These are phyloP conservation scores for Salvator merianae DNA, from an alignment of 2,113 vertebrate genomes.

Conservation along the genomic window DNA sequence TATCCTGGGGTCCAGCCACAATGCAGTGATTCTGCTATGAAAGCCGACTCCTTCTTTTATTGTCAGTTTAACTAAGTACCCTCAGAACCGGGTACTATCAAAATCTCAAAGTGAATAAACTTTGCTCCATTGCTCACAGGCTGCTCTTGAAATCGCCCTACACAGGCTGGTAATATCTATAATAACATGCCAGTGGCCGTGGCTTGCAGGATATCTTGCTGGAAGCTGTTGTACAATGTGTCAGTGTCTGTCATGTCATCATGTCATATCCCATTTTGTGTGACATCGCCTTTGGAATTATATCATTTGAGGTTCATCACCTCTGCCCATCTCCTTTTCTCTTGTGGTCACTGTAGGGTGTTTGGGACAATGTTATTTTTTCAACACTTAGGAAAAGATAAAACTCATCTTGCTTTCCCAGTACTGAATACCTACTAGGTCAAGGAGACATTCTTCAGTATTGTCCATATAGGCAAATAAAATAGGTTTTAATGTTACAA, in stretches of 20 bases:
- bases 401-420: slow-evolving; percentile 37
- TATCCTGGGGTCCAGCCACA: slow-evolving; percentile 17
- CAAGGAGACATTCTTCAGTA: background rate
- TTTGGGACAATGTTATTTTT: slow-evolving; percentile 41
- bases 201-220: slow-evolving; percentile 60
- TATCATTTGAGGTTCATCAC: slow-evolving; percentile 48
- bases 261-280: slow-evolving; percentile 63
- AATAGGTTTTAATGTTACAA: background rate
- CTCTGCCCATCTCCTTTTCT: slow-evolving; percentile 6
- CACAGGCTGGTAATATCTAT: slow-evolving; percentile 63
- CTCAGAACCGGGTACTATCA: background rate
- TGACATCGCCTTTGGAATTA: slow-evolving; percentile 63
- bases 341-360: slow-evolving; percentile 29
- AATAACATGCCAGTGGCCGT: slow-evolving; percentile 56
- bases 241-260: slow-evolving; percentile 68
- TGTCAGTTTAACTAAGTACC: background rate
- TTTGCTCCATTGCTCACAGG: slow-evolving; percentile 40
- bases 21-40: slow-evolving; percentile 12
- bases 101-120: background rate
- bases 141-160: slow-evolving; percentile 49
- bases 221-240: slow-evolving; percentile 63
- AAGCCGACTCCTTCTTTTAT: slow-evolving; percentile 27
- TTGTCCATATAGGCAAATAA: background rate
- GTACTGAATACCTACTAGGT: slow-evolving; percentile 37
- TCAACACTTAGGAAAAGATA: slow-evolving; percentile 36